Percentiles rank a stretch among this genome's conserved stretches.
Conservation (phyloP, 64 coral and sea anemone genomes). For the Anthopleura sola region DNA sequence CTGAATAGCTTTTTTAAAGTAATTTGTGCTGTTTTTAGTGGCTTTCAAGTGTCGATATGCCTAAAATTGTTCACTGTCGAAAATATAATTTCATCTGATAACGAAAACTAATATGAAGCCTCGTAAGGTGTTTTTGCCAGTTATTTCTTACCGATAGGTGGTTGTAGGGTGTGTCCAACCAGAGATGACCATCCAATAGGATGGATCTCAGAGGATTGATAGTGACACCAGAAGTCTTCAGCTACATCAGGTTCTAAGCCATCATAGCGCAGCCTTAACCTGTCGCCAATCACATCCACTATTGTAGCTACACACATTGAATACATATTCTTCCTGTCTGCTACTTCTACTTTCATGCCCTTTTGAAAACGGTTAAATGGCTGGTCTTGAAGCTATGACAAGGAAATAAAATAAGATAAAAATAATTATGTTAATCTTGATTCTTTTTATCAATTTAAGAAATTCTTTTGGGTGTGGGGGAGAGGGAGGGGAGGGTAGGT, state of each 20-base stretch:
- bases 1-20: no score
- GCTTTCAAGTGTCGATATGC: no score
- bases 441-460: not conserved
- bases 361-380: slow-evolving; percentile 91
- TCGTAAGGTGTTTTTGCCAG: no score
- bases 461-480: not conserved
- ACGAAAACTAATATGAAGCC: no score
- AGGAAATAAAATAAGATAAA: not conserved
- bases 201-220: slow-evolving; percentile 94
- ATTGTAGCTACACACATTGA: slow-evolving; percentile 99
- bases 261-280: slow-evolving; percentile 89
- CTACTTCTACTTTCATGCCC: slow-evolving; percentile 99
- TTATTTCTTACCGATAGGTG: slow-evolving; percentile 72
- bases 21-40: no score
- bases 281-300: slow-evolving; percentile 91
- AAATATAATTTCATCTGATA: no score
- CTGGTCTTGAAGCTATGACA: slow-evolving; percentile 66
- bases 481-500: not conserved
- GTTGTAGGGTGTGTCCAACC: slow-evolving; percentile 85
- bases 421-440: not conserved
- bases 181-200: slow-evolving; percentile 98
- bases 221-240: slow-evolving; percentile 99
- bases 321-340: slow-evolving; percentile 98
- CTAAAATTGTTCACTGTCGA: no score
- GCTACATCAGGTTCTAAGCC: slow-evolving; percentile 84